Evolutionary conservation across 2,797 vertebrate genomes (phyloP).

Genomic region (Salarias fasciatus): DNA sequence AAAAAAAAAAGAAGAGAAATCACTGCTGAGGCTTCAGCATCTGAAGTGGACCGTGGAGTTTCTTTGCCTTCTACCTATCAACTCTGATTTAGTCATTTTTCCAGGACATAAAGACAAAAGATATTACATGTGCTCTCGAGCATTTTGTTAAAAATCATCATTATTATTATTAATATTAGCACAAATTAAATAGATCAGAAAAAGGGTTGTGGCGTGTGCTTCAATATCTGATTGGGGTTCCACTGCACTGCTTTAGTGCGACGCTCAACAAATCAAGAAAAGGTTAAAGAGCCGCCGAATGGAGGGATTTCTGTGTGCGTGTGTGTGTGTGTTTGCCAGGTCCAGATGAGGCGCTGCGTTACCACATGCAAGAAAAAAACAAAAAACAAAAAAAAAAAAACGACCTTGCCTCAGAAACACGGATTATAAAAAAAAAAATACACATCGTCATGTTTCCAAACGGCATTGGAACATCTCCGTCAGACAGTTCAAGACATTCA

Average conservation of each 20-base stretch:
- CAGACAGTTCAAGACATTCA: slow-evolving; percentile 70
- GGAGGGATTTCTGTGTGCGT: slow-evolving; percentile 41
- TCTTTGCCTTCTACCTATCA: slow-evolving; percentile 51
- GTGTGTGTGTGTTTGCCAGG: slow-evolving; percentile 45
- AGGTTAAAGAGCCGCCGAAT: slow-evolving; percentile 43
- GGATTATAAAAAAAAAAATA: slow-evolving; percentile 46
- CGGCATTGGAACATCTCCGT: slow-evolving; percentile 61
- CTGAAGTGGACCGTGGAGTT: slow-evolving; percentile 55
- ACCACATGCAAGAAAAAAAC: slow-evolving; percentile 69
- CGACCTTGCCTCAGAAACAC: slow-evolving; percentile 54
- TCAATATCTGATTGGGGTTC: slow-evolving; percentile 59
- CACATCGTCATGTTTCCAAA: slow-evolving; percentile 53
- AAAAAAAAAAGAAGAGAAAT: slow-evolving; percentile 14
- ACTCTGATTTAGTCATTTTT: slow-evolving; percentile 47
- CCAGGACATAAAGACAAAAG: slow-evolving; percentile 39
- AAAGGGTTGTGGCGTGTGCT: slow-evolving; percentile 66
- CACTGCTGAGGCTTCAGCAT: slow-evolving; percentile 47
- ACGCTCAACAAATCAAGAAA: slow-evolving; percentile 46
- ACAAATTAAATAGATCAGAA: slow-evolving; percentile 48
- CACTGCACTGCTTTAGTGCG: slow-evolving; percentile 56
- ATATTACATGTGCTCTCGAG: slow-evolving; percentile 66
- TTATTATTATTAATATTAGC: slow-evolving; percentile 50
- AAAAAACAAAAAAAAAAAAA: no score
- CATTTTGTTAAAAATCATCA: slow-evolving; percentile 45
- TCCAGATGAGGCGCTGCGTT: slow-evolving; percentile 54